phyloP scores from a whole-genome alignment of 2,888 invertebrate genomes.

The Chelonus formosanus region DNA sequence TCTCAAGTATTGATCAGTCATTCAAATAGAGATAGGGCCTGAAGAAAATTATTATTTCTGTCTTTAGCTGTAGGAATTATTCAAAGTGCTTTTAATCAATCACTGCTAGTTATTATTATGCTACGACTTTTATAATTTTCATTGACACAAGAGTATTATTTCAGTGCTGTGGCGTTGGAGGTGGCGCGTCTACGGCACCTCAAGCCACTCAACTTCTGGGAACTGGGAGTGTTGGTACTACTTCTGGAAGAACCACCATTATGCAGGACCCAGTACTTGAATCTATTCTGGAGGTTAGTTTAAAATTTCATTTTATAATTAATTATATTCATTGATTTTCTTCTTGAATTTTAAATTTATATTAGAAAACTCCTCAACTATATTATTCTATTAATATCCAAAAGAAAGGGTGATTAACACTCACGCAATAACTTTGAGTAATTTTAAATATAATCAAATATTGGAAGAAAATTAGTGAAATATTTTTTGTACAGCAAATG shows the following conservation, averaged over 20 bases:
- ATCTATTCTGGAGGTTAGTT: slow-evolving; percentile 60
- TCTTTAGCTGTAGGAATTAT: too few species aligned
- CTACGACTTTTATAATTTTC: neutral
- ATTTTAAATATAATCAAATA: slow-evolving; percentile 33
- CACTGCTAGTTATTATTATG: neutral
- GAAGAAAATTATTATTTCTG: neutral
- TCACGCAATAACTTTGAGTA: slow-evolving; percentile 29
- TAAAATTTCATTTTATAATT: neutral
- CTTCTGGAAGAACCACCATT: slow-evolving; percentile 58
- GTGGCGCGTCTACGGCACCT: slow-evolving; percentile 64
- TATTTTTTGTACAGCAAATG: slow-evolving; percentile 68
- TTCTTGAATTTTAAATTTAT: too few species aligned
- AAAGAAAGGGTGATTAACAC: slow-evolving; percentile 7
- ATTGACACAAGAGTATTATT: slow-evolving; percentile 37
- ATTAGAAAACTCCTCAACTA: too few species aligned
- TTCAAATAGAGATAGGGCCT: too few species aligned
- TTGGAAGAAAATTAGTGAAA: slow-evolving; percentile 1
- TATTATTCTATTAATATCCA: slow-evolving; percentile 4
- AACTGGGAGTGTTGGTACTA: slow-evolving; percentile 58
- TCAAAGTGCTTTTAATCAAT: too few species aligned
- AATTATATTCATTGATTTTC: neutral
- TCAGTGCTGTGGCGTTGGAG: slow-evolving; percentile 65
- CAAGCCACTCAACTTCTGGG: slow-evolving; percentile 62
- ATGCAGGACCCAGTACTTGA: slow-evolving; percentile 64
- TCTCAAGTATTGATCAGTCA: too few species aligned